Evolutionary conservation across 2,797 vertebrate species (phyloP), one percentile per base, ranked within the genome.

Genomic region (Anolis apletophallus): DNA sequence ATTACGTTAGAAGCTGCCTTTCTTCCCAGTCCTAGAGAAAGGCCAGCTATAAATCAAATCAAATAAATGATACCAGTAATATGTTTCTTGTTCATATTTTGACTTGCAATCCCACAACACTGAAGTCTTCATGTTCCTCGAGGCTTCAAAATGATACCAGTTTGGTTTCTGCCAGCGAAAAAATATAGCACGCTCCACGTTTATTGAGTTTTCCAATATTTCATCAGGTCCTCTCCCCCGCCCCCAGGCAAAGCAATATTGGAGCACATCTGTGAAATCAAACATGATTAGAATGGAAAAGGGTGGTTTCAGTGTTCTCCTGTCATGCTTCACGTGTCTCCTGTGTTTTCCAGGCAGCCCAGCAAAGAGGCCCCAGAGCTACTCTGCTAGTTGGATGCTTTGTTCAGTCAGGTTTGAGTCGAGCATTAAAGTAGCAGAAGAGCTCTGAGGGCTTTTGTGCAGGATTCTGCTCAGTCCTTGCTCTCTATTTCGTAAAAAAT

Each of bases 101-200:
- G 29, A 46, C 50, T 68, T 46, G 46, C 36, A 46, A 3, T 40
- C 40, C 19, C 36, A 73, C 23, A 10, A 46, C 10, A 29, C 64
- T 29, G 32, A n/a, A 69, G 69, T 80, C 29, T 34, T 73, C 13
- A 21, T 36, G 40, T 72, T 73, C 54, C 36, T n/a, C 3, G 17
- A 54, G 80, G 26, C n/a, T 50, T 72, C 11, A 46, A 71, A 26
- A 61, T 26, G 78, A 81, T 23, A 76, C 40, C 14, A n/a, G 5
- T 87, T 79, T 79, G 52, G 5, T 79, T 67, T 21, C n/a, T 82
- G 21, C 36, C 74, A 36, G n/a, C 78, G 23, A 74, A 77, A 83
- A 73, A 73, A 26, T 40, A 13, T 52, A 54, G 19, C 68, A n/a
- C 12, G 13, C 36, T 72, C 54, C 9, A 9, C 36, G 21, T 80